Conservation (phyloP, 2,888 invertebrate species). For the Dromius quadrimaculatus region DNA sequence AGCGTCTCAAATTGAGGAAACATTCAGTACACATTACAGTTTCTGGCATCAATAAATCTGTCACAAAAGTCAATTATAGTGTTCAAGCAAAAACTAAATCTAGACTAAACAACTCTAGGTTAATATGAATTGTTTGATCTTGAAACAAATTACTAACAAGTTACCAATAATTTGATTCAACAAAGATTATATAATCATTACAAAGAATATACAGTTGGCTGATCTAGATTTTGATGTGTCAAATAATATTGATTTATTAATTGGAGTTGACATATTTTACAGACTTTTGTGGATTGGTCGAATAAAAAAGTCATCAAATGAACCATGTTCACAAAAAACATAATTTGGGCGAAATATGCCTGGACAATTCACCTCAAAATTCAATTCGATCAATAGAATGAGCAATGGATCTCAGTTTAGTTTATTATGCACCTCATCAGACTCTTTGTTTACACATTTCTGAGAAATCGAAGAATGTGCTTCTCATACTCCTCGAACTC, state of each 20-base stretch:
- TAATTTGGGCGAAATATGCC: slow-evolving; percentile 54
- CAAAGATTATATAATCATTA: neutral
- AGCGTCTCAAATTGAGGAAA: slow-evolving; percentile 1
- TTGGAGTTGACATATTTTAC: slow-evolving; percentile 47
- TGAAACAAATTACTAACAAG: slow-evolving; percentile 21
- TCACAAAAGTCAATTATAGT: neutral
- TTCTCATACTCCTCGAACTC: too few relatives aligned
- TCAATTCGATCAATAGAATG: too few relatives aligned
- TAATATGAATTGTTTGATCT: slow-evolving; percentile 20
- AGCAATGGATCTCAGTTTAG: too few relatives aligned
- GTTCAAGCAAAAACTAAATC: slow-evolving; percentile 43
- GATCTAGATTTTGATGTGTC: slow-evolving; percentile 23
- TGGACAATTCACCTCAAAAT: slow-evolving; percentile 11
- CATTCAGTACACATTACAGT: slow-evolving; percentile 22
- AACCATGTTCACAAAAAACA: slow-evolving; percentile 15
- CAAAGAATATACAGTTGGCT: slow-evolving; percentile 25
- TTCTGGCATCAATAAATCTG: slow-evolving; percentile 13
- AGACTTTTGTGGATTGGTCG: slow-evolving; percentile 52
- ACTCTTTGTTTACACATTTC: too few relatives aligned
- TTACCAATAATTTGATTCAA: slow-evolving; percentile 11
- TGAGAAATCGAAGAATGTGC: too few relatives aligned
- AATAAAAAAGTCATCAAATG: slow-evolving; percentile 19
- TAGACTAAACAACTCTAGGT: slow-evolving; percentile 10
- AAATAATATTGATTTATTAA: slow-evolving; percentile 23
- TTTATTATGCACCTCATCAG: too few relatives aligned